Conservation (phyloP, 1,140 invertebrate genomes). For the Lepidurus arcticus region DNA sequence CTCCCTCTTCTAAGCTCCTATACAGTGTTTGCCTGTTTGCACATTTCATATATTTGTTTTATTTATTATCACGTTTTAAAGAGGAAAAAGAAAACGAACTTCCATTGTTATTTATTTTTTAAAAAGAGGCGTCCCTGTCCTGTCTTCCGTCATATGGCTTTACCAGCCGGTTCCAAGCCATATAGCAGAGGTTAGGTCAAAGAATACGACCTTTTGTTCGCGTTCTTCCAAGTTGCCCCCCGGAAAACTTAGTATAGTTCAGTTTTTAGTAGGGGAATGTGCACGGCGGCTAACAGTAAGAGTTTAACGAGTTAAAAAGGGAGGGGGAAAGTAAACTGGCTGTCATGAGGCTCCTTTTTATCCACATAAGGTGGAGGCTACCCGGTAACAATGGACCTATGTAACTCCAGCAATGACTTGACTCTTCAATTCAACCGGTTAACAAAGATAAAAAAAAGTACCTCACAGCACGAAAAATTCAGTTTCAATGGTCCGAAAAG, state of each 20-base stretch:
- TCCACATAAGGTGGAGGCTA: slow-evolving; percentile 13
- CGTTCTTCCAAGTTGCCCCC: not conserved
- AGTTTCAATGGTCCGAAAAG: slow-evolving; percentile 7
- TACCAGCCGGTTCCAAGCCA: not conserved
- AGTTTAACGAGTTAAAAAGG: slow-evolving; percentile 15
- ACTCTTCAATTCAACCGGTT: slow-evolving; percentile 2
- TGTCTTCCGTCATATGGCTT: not conserved
- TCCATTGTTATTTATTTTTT: not conserved
- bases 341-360: slow-evolving; percentile 15
- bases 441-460: not conserved
- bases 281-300: not conserved
- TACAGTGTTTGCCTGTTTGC: not conserved
- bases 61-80: no score
- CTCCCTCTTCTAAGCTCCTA: not conserved
- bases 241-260: not conserved
- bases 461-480: slow-evolving; percentile 6
- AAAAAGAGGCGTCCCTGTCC: not conserved
- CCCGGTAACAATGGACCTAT: slow-evolving; percentile 2
- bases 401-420: slow-evolving; percentile 21
- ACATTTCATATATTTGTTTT: no score
- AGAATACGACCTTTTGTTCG: slow-evolving; percentile 19
- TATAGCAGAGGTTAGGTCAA: not conserved
- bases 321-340: not conserved
- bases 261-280: not conserved
- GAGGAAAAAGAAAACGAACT: no score